Evolutionary conservation across 1,140 invertebrate species (phyloP), one percentile per base, ranked within the genome.

Genomic region (Pseudomyrmex flavicornis): DNA sequence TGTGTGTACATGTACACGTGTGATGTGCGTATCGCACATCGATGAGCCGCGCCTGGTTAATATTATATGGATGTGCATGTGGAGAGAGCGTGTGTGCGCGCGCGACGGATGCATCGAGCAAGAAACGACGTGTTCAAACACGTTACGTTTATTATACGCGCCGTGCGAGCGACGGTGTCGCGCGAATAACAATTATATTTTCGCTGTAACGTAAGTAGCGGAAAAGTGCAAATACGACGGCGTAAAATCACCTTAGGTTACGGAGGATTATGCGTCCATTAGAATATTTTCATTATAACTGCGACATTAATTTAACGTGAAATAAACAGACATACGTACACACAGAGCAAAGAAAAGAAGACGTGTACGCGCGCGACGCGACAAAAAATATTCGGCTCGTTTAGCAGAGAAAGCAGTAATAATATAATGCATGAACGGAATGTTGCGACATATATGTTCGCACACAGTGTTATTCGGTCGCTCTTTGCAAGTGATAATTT

Each of bases 11-110:
- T 5, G 2, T 35, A 26, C 44, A 48, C 56, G 63, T 69, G 58
- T 72, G 76, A 80, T 80, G 66, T 46, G 76, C 72, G 59, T 80
- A 35, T 35, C 35, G 35, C 72, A 80, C 76, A 80, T 80, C 76
- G 76, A 80, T 80, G 70, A 80, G 66, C 76, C 48, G 52, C 66
- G 52, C 44, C 59, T 72, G 76, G 76, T 80, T 80, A 72, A 80
- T 80, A 80, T 70, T 80, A 80, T 80, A 80, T 80, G 12, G 76
- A 61, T 59, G 76, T 61, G 66, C 76, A 72, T 35, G 44, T 59
- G 66, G 66, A 35, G 35, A 35, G 35, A 70, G 54, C 76, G 26
- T 12, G 22, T 5, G 26, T 35, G 26, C 0, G 35, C 35, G 35
- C 35, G 35, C 35, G 35, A 35, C 66, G 54, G 76, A 72, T 80